phyloP scores from a whole-genome alignment of 2,888 invertebrate genomes.

The Labia minor region DNA sequence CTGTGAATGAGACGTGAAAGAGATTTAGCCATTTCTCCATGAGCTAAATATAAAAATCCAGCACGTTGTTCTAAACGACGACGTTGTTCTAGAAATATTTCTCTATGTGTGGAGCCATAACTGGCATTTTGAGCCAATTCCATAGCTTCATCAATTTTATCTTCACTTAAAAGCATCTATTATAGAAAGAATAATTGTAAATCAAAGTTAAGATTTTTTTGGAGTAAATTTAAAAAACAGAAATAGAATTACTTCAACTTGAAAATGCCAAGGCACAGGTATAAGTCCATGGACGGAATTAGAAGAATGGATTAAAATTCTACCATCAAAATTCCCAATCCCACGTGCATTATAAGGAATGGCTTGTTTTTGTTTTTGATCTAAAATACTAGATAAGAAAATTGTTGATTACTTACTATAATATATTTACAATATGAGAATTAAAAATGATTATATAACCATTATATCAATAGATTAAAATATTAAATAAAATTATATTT shows the following conservation, averaged over 20 bases:
- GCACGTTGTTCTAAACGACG: conserved; percentile 36
- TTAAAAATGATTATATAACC: background rate
- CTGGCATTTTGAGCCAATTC: conserved; percentile 38
- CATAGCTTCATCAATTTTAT: conserved; percentile 38
- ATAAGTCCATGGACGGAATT: conserved; percentile 38
- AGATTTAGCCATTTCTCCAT: conserved; percentile 38
- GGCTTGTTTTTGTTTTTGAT: conserved; percentile 42
- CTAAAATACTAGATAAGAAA: conserved; percentile 35
- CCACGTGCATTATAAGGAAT: conserved; percentile 40
- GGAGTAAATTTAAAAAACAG: background rate
- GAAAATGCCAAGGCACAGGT: conserved; percentile 42
- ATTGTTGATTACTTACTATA: background rate
- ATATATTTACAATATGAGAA: background rate
- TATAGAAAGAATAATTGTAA: background rate
- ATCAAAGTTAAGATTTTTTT: background rate
- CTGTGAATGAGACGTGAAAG: conserved; percentile 35
- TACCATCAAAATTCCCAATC: conserved; percentile 42
- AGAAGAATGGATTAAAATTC: conserved; percentile 38
- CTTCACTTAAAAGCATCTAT: conserved; percentile 30
- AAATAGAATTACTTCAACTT: conserved; percentile 34
- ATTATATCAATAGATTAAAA: too few species aligned
- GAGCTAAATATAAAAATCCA: conserved; percentile 40
- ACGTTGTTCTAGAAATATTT: conserved; percentile 34
- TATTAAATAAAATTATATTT: too few species aligned
- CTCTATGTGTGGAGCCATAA: conserved; percentile 34